Evolutionary conservation across 1,140 invertebrate genomes (phyloP).

Genomic region (Drosophila trapezifrons): DNA sequence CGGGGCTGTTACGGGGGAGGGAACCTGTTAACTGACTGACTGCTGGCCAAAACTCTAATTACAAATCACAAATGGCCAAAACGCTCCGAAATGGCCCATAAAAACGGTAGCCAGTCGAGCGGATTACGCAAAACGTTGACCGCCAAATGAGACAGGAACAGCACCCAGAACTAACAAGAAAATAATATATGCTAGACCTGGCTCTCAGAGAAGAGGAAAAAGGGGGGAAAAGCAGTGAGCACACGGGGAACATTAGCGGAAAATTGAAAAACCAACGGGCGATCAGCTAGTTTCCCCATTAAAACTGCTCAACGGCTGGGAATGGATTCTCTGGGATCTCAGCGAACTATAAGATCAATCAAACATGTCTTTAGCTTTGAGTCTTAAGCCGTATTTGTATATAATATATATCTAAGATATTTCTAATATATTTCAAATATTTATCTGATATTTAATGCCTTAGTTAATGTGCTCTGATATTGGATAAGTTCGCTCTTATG

Average conservation of each 20-base stretch:
- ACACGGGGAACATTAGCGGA: slow-evolving; percentile 52
- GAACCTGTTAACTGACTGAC: slow-evolving; percentile 32
- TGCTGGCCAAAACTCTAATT: slow-evolving; percentile 67
- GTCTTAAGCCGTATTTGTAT: not conserved
- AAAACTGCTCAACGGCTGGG: no score
- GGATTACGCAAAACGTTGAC: slow-evolving; percentile 75
- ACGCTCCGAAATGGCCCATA: slow-evolving; percentile 70
- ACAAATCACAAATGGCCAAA: slow-evolving; percentile 80
- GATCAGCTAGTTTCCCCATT: slow-evolving; percentile 23
- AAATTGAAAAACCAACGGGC: slow-evolving; percentile 66
- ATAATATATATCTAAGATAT: no score
- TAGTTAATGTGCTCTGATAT: not conserved
- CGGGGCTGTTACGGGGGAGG: slow-evolving; percentile 8
- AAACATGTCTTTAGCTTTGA: no score
- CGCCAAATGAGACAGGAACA: slow-evolving; percentile 46
- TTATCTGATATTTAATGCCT: not conserved
- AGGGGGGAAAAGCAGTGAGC: not conserved
- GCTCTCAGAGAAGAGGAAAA: not conserved
- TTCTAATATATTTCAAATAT: no score
- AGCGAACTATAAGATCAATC: no score
- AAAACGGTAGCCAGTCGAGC: slow-evolving; percentile 71
- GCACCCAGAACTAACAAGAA: slow-evolving; percentile 9
- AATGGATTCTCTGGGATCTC: no score
- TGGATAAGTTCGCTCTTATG: not conserved
- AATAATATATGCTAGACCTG: slow-evolving; percentile 21